Base-by-base conservation (phyloP, 2,797 vertebrate species). In the Paedocypris micromegethes region DNA sequence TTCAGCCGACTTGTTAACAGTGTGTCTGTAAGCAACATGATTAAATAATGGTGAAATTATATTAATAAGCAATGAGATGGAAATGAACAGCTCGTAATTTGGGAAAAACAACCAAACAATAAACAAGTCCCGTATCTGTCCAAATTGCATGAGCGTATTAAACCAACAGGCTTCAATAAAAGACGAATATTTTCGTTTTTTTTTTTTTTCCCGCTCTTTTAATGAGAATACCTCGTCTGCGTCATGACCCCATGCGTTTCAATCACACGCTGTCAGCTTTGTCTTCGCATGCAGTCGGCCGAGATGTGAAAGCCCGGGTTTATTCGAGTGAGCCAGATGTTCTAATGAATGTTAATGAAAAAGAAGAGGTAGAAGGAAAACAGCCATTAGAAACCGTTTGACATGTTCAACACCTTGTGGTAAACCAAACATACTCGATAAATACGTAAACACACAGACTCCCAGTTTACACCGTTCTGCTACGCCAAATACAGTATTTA, bases 331-430 rank as follows among this genome's bases (percentile, higher is more conserved):
- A 85, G 84, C 85, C 88, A 90, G 89, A 89, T 90, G 88, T 90
- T 90, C 88, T 85, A 87, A 90, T 89, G 86, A 89, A 89, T 90
- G 86, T 85, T 89, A 88, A 90, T 89, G 85, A 83, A 88, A 88
- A 89, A 85, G 83, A 84, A 88, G 89, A 89, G 84, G 88, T 88
- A 79, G 83, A 70, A 79, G 82, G 84, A 78, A 87, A 85, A 88
- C 86, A 88, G 74, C 80, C 80, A 86, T 88, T 86, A 87, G 79
- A 82, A 85, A 83, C 80, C 56, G 52, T 85, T 84, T 87, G 85
- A 89, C 86, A 86, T 83, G 80, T 74, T 77, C 80, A 67, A 79
- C 60, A 64, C 80, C 69, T 77, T 77, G 58, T 64, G 75, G 80
- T 70, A 86, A 88, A 86, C 81, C 71, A 84, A 84, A 86, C 74